Evolutionary conservation across 2,797 vertebrate species (phyloP).

Genomic region (Cuculus canorus): DNA sequence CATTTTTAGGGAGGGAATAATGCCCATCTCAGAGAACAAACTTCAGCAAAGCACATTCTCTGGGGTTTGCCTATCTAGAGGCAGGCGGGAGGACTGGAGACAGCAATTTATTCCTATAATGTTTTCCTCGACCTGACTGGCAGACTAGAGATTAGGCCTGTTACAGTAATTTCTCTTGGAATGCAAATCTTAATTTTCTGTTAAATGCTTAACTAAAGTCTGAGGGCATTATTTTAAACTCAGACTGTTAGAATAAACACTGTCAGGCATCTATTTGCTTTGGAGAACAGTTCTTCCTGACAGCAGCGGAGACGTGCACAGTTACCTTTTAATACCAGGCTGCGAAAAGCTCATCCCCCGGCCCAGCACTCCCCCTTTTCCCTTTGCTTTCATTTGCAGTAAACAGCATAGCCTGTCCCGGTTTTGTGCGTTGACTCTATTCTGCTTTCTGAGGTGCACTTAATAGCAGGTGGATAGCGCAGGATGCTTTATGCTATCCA

Average conservation of each 20-base stretch:
- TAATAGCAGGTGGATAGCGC: conserved; percentile 30
- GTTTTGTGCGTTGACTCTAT: conserved; percentile 21
- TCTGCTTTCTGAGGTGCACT: conserved; percentile 54
- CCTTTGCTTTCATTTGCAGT: conserved; percentile 53
- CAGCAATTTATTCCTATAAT: neutral
- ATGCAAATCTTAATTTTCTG: conserved; percentile 58
- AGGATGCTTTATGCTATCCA: conserved; percentile 38
- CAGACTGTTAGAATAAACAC: conserved; percentile 42
- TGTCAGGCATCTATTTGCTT: conserved; percentile 71
- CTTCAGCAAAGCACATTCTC: neutral
- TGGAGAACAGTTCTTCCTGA: conserved; percentile 70
- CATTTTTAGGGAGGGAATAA: neutral
- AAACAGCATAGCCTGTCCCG: conserved; percentile 40
- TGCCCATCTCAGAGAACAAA: neutral
- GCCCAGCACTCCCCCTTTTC: neutral
- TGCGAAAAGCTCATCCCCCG: conserved; percentile 53
- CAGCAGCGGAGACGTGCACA: conserved; percentile 48
- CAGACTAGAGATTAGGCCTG: conserved; percentile 42
- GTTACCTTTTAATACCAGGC: conserved; percentile 71
- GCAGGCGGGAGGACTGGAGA: neutral
- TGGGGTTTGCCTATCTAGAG: neutral
- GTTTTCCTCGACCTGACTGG: conserved; percentile 38
- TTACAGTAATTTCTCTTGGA: conserved; percentile 50
- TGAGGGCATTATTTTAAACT: conserved; percentile 53
- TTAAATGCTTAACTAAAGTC: conserved; percentile 58